These are phyloP conservation scores for Eriosoma lanigerum DNA, from an alignment of 1,140 invertebrate species.

Conservation along the genomic window DNA sequence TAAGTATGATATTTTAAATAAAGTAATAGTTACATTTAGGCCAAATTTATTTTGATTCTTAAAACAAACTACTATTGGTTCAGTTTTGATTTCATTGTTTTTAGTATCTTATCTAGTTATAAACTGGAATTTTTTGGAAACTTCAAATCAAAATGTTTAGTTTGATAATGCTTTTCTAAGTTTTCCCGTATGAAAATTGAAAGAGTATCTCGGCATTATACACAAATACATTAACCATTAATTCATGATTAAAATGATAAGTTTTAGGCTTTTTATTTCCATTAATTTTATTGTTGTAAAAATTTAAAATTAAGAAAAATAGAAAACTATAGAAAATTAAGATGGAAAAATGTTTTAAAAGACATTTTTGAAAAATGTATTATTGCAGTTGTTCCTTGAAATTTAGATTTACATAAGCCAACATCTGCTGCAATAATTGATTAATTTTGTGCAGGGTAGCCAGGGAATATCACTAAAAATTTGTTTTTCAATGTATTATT, in stretches of 20 bases:
- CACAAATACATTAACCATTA: not conserved
- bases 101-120: not conserved
- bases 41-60: not conserved
- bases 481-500: too few relatives aligned
- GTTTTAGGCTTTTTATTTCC: constrained; percentile 8
- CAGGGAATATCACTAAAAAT: too few relatives aligned
- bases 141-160: not conserved
- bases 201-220: constrained; percentile 7
- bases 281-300: not conserved
- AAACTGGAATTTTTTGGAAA: not conserved
- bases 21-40: not conserved
- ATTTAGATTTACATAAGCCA: too few relatives aligned
- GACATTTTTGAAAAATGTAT: too few relatives aligned
- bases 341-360: too few relatives aligned
- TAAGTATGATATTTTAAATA: constrained; percentile 1
- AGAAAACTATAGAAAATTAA: too few relatives aligned
- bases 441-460: too few relatives aligned
- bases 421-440: too few relatives aligned
- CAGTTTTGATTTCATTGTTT: constrained; percentile 8
- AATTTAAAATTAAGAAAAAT: not conserved
- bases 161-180: not conserved
- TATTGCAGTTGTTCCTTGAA: too few relatives aligned
- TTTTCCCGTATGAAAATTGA: not conserved
- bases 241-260: not conserved
- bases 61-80: not conserved